Conservation (phyloP, 1,140 invertebrate genomes). For the Dinoponera quadriceps region DNA sequence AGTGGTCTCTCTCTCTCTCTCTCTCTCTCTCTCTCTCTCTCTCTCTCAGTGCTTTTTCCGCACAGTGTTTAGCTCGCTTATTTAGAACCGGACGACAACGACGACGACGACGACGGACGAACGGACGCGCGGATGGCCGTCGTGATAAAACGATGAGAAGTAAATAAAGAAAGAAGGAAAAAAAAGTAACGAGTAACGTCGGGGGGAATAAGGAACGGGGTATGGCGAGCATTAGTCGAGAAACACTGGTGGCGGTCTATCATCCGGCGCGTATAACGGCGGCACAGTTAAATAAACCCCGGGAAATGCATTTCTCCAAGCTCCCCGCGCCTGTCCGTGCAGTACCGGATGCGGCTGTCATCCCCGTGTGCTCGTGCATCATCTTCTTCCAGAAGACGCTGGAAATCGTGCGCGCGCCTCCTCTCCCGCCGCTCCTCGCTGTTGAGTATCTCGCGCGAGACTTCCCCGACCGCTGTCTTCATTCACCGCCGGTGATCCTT, state of each 20-base stretch:
- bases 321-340: conserved; percentile 32
- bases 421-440: neutral
- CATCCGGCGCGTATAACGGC: conserved; percentile 64
- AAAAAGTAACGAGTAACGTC: neutral
- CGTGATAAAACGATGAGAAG: conserved; percentile 32
- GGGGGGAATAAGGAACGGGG: conserved; percentile 21
- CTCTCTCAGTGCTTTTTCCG: conserved; percentile 31
- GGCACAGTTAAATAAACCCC: conserved; percentile 74
- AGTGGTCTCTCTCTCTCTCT: too few relatives aligned
- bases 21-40: too few relatives aligned
- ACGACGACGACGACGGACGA: neutral
- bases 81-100: conserved; percentile 37
- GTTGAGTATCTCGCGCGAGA: neutral
- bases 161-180: neutral
- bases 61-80: conserved; percentile 44
- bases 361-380: conserved; percentile 74
- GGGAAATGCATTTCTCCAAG: conserved; percentile 71
- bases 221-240: conserved; percentile 67
- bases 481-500: conserved; percentile 38
- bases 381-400: conserved; percentile 68
- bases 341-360: conserved; percentile 76
- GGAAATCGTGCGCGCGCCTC: conserved; percentile 51
- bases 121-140: neutral
- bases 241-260: conserved; percentile 69
- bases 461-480: too few relatives aligned